phyloP scores from a whole-genome alignment of 64 coral and sea anemone species.

The Actinia equina region DNA sequence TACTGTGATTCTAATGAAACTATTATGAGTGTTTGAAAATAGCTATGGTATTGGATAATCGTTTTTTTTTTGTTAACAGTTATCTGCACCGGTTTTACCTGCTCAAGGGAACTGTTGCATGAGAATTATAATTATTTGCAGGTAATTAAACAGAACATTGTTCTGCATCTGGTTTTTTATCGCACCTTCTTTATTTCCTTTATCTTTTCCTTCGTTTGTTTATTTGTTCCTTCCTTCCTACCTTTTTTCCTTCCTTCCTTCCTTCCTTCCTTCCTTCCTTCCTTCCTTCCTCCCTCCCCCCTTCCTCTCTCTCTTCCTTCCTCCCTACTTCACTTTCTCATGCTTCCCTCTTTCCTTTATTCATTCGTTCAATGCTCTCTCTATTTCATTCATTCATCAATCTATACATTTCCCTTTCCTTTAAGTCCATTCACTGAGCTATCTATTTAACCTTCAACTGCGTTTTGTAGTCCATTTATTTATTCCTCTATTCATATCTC shows the following conservation, averaged over 20 bases:
- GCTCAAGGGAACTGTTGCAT: constrained; percentile 67
- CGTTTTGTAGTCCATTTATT: too few species aligned
- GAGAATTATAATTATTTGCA: constrained; percentile 92
- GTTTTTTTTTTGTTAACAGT: constrained; percentile 37
- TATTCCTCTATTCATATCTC: too few species aligned
- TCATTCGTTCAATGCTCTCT: not conserved
- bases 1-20: too few species aligned
- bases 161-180: too few species aligned
- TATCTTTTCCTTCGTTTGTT: not conserved
- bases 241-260: not conserved
- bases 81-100: constrained; percentile 86
- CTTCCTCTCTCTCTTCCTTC: not conserved
- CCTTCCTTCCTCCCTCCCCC: not conserved
- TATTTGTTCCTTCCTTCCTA: not conserved
- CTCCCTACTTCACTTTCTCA: not conserved
- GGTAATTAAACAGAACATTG: constrained; percentile 23
- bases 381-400: too few species aligned
- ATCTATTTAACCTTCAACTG: too few species aligned
- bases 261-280: not conserved
- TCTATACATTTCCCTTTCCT: too few species aligned
- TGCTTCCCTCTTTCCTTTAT: not conserved
- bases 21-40: too few species aligned
- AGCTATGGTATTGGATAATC: not conserved
- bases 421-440: too few species aligned
- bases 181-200: not conserved